Conservation (phyloP, 2,888 invertebrate genomes). For the Hecatera dysodea region DNA sequence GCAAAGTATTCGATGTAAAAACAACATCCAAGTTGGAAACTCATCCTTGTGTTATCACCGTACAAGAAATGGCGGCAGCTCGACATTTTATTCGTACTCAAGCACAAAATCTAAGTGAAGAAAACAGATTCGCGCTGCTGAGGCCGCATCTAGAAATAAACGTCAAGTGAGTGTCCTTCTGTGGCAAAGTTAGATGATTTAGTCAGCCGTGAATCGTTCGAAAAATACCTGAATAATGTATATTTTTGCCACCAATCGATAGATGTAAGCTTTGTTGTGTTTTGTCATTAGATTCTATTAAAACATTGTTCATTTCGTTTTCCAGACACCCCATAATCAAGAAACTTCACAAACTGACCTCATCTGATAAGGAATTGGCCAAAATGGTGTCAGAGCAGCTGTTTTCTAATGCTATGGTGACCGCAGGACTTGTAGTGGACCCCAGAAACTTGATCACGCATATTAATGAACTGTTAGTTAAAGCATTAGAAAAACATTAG, state of each 20-base stretch:
- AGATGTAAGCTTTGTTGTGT: neutral
- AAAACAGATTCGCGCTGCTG: slow-evolving; percentile 95
- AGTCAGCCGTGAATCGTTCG: neutral
- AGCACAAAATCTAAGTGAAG: slow-evolving; percentile 95
- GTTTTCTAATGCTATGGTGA: slow-evolving; percentile 98
- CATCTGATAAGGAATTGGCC: slow-evolving; percentile 95
- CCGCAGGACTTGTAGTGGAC: slow-evolving; percentile 98
- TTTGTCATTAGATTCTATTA: neutral
- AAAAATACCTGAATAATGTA: no score
- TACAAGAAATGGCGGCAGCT: slow-evolving; percentile 99
- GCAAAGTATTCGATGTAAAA: slow-evolving; percentile 95
- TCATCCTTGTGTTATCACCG: slow-evolving; percentile 98
- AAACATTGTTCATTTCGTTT: slow-evolving; percentile 3
- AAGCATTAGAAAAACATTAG: slow-evolving; percentile 95
- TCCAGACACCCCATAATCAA: slow-evolving; percentile 96
- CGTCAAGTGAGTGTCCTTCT: slow-evolving; percentile 92
- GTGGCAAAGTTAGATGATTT: neutral
- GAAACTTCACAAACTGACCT: slow-evolving; percentile 94
- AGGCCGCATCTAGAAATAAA: slow-evolving; percentile 98
- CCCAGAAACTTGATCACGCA: slow-evolving; percentile 95
- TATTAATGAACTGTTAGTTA: slow-evolving; percentile 96
- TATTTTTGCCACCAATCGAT: no score
- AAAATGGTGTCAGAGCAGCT: slow-evolving; percentile 96
- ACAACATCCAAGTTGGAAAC: slow-evolving; percentile 96
- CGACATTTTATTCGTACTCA: slow-evolving; percentile 98